Evolutionary conservation across 1,140 invertebrate species (phyloP).

Genomic region (Mercenaria mercenaria): DNA sequence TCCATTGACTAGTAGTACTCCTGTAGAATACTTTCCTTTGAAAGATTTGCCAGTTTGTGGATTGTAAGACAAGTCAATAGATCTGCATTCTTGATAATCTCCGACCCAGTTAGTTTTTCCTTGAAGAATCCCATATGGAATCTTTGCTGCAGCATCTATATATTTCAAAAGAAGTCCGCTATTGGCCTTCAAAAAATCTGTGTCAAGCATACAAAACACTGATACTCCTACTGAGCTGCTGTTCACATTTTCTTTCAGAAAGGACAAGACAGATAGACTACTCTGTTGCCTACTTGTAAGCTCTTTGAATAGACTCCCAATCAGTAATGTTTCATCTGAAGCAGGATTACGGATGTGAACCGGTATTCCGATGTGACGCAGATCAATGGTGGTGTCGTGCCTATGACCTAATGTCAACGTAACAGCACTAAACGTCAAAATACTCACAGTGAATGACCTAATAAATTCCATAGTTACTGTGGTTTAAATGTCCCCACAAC

Average conservation of each 20-base stretch:
- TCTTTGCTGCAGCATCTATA: slow-evolving; percentile 53
- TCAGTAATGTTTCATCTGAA: not conserved
- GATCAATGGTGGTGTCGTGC: not conserved
- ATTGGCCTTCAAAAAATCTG: too few relatives aligned
- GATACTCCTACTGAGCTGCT: not conserved
- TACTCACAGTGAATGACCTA: too few relatives aligned
- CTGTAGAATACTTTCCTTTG: slow-evolving; percentile 18
- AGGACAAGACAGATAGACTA: not conserved
- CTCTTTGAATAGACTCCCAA: not conserved
- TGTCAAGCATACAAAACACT: too few relatives aligned
- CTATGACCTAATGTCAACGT: too few relatives aligned
- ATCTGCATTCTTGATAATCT: slow-evolving; percentile 31
- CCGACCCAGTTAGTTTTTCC: slow-evolving; percentile 40
- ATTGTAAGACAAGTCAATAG: not conserved
- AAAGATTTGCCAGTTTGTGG: not conserved
- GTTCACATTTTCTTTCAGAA: slow-evolving; percentile 85
- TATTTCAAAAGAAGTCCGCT: too few relatives aligned
- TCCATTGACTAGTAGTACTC: not conserved
- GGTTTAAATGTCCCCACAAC: too few relatives aligned
- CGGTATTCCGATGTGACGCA: not conserved
- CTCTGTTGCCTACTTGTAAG: not conserved
- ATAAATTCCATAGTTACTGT: too few relatives aligned
- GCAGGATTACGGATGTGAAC: not conserved
- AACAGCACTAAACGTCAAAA: too few relatives aligned
- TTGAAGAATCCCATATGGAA: slow-evolving; percentile 45